A percentile compares a stretch with the other conserved stretches of the same genome.
phyloP scores from a whole-genome alignment of 2,113 vertebrate genomes.

The Antidorcas marsupialis region DNA sequence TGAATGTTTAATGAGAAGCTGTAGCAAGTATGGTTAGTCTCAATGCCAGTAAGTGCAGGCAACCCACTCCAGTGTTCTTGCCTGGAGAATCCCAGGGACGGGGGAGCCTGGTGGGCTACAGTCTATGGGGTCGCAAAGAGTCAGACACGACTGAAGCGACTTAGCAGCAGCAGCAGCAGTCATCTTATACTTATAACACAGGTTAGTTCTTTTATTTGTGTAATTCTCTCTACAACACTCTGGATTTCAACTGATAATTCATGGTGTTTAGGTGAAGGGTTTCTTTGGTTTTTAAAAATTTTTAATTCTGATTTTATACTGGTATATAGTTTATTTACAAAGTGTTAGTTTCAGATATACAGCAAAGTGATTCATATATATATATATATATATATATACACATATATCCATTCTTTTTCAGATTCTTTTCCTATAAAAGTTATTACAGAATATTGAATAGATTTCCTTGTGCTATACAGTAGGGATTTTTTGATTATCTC shows the following conservation, averaged over 20 bases:
- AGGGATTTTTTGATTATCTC: not conserved
- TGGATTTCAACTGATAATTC: conserved; percentile 56
- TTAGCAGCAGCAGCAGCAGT: not conserved
- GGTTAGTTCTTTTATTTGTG: conserved; percentile 68
- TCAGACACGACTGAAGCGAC: too few species aligned
- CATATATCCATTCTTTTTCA: too few species aligned
- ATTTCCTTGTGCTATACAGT: not conserved
- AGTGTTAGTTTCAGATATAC: not conserved
- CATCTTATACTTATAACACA: conserved; percentile 67
- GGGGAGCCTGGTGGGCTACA: too few species aligned
- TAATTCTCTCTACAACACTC: conserved; percentile 52
- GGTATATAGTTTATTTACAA: not conserved
- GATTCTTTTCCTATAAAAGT: too few species aligned
- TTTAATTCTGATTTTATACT: not conserved
- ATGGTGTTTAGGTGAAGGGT: conserved; percentile 49
- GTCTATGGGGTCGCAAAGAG: too few species aligned
- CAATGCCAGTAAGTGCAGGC: conserved; percentile 47
- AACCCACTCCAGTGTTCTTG: too few species aligned
- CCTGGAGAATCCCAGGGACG: too few species aligned
- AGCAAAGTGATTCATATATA: not conserved
- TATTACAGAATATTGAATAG: too few species aligned
- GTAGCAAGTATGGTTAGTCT: conserved; percentile 62
- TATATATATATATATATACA: rapidly evolving
- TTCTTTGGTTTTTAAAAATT: not conserved
- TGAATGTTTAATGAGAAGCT: conserved; percentile 71